A percentile compares a stretch with the other conserved stretches of the same genome.
phyloP scores from a whole-genome alignment of 2,888 invertebrate species.

The Cataglyphis livida region DNA sequence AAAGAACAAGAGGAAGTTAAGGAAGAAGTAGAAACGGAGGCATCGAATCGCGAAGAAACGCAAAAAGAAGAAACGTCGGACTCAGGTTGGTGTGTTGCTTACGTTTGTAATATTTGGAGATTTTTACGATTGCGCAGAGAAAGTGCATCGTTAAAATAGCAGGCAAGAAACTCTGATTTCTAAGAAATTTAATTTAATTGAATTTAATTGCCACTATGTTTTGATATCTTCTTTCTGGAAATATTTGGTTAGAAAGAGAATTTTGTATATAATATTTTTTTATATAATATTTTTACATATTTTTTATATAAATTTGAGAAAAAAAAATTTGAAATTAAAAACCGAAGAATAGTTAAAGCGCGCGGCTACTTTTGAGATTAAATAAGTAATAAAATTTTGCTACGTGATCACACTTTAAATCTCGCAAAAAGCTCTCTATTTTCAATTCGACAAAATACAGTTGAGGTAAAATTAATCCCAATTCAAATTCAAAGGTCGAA shows the following conservation, averaged over 20 bases:
- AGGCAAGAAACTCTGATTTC: neutral
- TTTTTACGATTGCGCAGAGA: neutral
- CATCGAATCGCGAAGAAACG: slow-evolving; percentile 35
- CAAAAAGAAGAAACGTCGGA: slow-evolving; percentile 65
- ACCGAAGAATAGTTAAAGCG: neutral
- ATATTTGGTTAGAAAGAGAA: neutral
- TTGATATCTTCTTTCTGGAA: neutral
- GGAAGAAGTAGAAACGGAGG: slow-evolving; percentile 60
- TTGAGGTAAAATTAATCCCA: neutral
- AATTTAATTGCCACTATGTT: neutral
- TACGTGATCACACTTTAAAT: neutral
- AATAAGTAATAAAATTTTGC: neutral
- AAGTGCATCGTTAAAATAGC: slow-evolving; percentile 1
- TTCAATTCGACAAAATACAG: neutral
- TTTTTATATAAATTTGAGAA: neutral
- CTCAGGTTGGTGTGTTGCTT: slow-evolving; percentile 74
- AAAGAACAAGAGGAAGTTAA: slow-evolving; percentile 47
- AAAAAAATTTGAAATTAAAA: neutral
- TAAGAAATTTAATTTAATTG: slow-evolving; percentile 9
- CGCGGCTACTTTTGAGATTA: neutral
- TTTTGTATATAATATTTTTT: neutral
- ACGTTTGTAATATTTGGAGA: neutral
- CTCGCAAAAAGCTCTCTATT: neutral
- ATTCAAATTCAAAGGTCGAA: neutral
- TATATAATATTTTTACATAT: too few species aligned